Conservation (phyloP, 2,888 invertebrate genomes). For the Cephus pulcher region DNA sequence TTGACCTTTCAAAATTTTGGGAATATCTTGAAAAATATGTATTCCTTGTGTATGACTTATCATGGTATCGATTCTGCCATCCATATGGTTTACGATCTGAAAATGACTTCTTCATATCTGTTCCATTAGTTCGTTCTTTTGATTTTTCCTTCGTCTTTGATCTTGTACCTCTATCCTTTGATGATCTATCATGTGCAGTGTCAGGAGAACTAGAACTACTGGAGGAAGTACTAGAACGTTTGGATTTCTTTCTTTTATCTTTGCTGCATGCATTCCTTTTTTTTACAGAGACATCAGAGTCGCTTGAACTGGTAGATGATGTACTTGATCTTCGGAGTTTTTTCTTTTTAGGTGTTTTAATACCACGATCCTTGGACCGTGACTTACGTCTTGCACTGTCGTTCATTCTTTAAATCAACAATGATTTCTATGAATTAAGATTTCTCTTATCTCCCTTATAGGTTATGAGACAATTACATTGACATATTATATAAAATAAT, state of each 20-base stretch:
- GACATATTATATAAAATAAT: background rate
- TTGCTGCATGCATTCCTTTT: slow-evolving; percentile 43
- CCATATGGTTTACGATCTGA: background rate
- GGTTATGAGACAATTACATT: background rate
- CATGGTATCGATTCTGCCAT: background rate
- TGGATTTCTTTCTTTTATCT: slow-evolving; percentile 48
- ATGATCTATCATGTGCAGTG: slow-evolving; percentile 23
- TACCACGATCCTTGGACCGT: slow-evolving; percentile 34
- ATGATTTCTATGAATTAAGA: background rate
- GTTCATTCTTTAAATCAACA: slow-evolving; percentile 35
- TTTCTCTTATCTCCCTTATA: background rate
- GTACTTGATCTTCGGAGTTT: slow-evolving; percentile 36
- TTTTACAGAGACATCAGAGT: slow-evolving; percentile 35
- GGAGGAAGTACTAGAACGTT: slow-evolving; percentile 39
- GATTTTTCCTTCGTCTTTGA: slow-evolving; percentile 26
- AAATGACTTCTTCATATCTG: background rate
- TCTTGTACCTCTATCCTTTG: slow-evolving; percentile 28
- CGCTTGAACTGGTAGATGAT: slow-evolving; percentile 32
- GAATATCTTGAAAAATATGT: background rate
- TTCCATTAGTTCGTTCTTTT: slow-evolving; percentile 31
- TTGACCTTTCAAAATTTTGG: background rate
- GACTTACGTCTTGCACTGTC: slow-evolving; percentile 35
- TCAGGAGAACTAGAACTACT: slow-evolving; percentile 43
- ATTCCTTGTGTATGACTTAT: background rate
- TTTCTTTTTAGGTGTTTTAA: slow-evolving; percentile 33